These are phyloP conservation scores for Drosophila tsacasi DNA, from an alignment of 1,140 invertebrate species.

Conservation along the genomic window DNA sequence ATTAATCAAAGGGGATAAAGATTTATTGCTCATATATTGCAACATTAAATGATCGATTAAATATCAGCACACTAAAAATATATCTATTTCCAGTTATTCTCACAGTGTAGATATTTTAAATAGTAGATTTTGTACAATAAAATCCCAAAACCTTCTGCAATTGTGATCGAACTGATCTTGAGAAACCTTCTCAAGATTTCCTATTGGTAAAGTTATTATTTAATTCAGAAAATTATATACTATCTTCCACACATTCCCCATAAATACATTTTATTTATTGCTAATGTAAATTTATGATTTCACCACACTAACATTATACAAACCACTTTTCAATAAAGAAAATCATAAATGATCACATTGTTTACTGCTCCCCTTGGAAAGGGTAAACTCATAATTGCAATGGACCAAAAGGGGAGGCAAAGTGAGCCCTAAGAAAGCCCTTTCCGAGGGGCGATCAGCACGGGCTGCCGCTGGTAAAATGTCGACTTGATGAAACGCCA, in stretches of 20 bases:
- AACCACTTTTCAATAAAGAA: background rate
- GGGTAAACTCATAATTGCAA: conserved; percentile 13
- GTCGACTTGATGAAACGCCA: conserved; percentile 71
- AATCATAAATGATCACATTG: background rate
- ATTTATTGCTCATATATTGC: too few species aligned
- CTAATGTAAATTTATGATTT: background rate
- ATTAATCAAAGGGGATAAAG: too few species aligned
- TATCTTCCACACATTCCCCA: background rate
- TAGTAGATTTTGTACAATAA: background rate
- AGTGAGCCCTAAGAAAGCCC: conserved; percentile 8
- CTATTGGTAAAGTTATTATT: too few species aligned
- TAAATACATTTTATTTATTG: background rate
- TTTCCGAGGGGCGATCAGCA: conserved; percentile 24
- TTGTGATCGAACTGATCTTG: too few species aligned
- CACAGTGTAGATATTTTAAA: background rate
- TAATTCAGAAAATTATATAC: background rate
- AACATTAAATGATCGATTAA: too few species aligned
- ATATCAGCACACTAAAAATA: too few species aligned
- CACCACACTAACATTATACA: background rate
- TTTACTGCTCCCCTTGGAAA: background rate
- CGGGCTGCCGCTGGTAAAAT: conserved; percentile 44
- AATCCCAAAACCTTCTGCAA: background rate
- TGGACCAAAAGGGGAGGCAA: conserved; percentile 27
- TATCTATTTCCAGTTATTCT: too few species aligned
- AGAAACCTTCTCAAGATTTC: background rate